Percentiles rank a stretch among this genome's conserved stretches.
These are phyloP conservation scores for Chironomus riparius DNA, from an alignment of 2,888 invertebrate genomes.

Conservation along the genomic window DNA sequence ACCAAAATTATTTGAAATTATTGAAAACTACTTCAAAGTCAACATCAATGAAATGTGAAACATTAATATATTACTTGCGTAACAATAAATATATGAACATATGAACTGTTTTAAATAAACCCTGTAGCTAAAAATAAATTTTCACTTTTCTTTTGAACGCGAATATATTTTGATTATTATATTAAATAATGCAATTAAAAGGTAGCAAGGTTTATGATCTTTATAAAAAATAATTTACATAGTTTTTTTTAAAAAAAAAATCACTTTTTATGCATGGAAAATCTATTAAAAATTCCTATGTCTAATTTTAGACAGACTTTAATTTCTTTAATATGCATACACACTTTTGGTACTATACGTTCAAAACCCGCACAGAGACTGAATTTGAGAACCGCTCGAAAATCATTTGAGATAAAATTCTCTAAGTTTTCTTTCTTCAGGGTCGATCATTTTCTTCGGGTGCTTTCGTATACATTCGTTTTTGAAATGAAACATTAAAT, in stretches of 20 bases:
- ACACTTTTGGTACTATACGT: neutral
- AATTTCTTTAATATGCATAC: neutral
- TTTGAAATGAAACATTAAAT: too few species aligned
- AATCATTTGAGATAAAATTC: too few species aligned
- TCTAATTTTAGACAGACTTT: constrained; percentile 11
- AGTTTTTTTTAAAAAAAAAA: neutral
- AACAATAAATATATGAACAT: constrained; percentile 23
- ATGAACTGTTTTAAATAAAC: neutral
- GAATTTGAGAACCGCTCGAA: neutral
- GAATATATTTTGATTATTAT: too few species aligned
- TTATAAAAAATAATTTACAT: too few species aligned
- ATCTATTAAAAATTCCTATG: neutral
- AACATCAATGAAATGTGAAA: neutral
- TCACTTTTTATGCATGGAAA: neutral
- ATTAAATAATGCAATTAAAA: too few species aligned
- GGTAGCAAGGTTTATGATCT: too few species aligned
- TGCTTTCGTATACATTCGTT: too few species aligned
- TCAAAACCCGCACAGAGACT: constrained; percentile 9
- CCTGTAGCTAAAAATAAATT: constrained; percentile 16
- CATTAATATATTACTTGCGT: constrained; percentile 5
- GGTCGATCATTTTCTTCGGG: too few species aligned
- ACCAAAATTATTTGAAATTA: neutral
- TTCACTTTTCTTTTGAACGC: constrained; percentile 1
- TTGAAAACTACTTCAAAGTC: too few species aligned
- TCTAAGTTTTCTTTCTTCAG: too few species aligned